phyloP scores from a whole-genome alignment of 2,888 invertebrate genomes.

The Leucophenga maculata region DNA sequence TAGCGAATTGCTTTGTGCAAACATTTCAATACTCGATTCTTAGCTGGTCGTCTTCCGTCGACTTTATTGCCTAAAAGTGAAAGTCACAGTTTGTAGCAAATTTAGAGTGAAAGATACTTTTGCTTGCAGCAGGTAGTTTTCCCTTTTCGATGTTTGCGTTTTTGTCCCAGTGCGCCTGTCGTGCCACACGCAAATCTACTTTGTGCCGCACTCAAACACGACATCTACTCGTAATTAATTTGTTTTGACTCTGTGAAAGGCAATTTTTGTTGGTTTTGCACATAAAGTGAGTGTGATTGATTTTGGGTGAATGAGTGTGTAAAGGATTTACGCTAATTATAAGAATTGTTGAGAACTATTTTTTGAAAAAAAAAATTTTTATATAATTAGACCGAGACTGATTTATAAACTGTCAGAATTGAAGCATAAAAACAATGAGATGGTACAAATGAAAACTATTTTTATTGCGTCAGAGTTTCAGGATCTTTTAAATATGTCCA shows the following conservation, averaged over 20 bases:
- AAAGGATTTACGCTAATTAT: constrained; percentile 7
- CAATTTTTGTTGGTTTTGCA: constrained; percentile 35
- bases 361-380: too few relatives aligned
- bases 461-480: too few relatives aligned
- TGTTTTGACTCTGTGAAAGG: constrained; percentile 34
- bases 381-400: too few relatives aligned
- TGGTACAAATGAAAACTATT: too few relatives aligned
- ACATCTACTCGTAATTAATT: constrained; percentile 2
- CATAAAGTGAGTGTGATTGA: too few relatives aligned
- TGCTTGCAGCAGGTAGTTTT: constrained; percentile 11
- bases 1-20: constrained; percentile 1
- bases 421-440: too few relatives aligned
- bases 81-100: not conserved
- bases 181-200: not conserved
- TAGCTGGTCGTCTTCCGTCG: too few relatives aligned
- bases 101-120: not conserved
- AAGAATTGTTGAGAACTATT: too few relatives aligned
- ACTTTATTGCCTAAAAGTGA: constrained; percentile 10
- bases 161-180: not conserved
- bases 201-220: not conserved
- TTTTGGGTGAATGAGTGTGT: not conserved
- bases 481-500: too few relatives aligned
- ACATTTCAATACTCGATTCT: too few relatives aligned
- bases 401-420: too few relatives aligned
- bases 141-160: too few relatives aligned